phyloP scores from a whole-genome alignment of 2,113 vertebrate species.

The Ptyas mucosa region DNA sequence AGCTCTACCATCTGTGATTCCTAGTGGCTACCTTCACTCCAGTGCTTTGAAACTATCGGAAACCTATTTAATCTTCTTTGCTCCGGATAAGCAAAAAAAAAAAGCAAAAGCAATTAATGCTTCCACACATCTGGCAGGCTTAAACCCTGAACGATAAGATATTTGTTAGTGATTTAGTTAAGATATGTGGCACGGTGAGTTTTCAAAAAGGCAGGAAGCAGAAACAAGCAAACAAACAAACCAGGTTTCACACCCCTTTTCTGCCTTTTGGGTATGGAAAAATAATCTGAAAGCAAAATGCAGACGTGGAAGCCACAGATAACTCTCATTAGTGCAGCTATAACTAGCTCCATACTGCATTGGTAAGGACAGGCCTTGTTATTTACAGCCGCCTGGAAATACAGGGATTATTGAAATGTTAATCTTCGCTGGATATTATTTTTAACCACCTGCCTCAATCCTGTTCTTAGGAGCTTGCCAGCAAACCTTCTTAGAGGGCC shows the following conservation, averaged over 20 bases:
- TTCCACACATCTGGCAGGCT: background rate
- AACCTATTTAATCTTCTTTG: background rate
- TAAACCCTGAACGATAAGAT: background rate
- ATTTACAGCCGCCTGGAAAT: background rate
- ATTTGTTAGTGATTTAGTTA: background rate
- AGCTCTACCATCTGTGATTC: background rate
- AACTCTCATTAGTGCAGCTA: background rate
- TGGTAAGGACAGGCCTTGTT: background rate
- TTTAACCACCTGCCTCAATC: conserved; percentile 23
- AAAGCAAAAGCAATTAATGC: too few relatives aligned
- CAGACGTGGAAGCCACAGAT: background rate
- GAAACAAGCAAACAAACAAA: background rate
- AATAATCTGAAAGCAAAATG: background rate
- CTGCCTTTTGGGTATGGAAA: background rate
- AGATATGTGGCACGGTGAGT: accelerated
- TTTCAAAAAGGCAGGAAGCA: background rate
- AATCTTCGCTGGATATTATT: conserved; percentile 16
- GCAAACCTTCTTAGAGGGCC: background rate
- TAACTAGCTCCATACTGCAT: conserved; percentile 2
- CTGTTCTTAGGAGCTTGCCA: conserved; percentile 1
- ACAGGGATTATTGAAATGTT: conserved; percentile 6
- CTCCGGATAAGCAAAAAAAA: too few relatives aligned
- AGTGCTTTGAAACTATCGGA: background rate
- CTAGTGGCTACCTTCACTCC: background rate
- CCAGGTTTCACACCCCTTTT: background rate